phyloP scores from a whole-genome alignment of 1,140 invertebrate species.

The Drosophila novamexicana region DNA sequence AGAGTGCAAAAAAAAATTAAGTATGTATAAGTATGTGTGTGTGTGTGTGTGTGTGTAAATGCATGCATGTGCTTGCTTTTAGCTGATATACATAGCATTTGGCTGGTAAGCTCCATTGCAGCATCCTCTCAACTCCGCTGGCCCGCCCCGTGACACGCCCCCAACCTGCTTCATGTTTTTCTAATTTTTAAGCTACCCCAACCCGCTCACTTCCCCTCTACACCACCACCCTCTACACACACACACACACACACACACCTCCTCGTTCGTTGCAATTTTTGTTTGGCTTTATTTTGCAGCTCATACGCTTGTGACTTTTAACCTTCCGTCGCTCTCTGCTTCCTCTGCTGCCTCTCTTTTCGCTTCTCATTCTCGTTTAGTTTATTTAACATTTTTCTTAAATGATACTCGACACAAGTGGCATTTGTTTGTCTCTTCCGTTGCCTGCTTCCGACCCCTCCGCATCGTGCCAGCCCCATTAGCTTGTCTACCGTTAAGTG shows the following conservation, averaged over 20 bases:
- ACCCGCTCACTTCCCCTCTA: background rate
- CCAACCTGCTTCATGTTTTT: slow-evolving; percentile 34
- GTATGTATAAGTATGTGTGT: slow-evolving; percentile 48
- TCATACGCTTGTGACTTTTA: slow-evolving; percentile 76
- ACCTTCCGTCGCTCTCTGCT: slow-evolving; percentile 33
- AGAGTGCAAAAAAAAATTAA: slow-evolving; percentile 53
- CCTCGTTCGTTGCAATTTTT: slow-evolving; percentile 40
- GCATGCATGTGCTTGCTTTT: slow-evolving; percentile 20
- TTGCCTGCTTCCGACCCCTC: background rate
- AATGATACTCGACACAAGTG: slow-evolving; percentile 79
- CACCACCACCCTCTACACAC: slow-evolving; percentile 2
- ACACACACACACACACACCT: no score
- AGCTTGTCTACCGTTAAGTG: slow-evolving; percentile 54
- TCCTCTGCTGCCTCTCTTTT: slow-evolving; percentile 1
- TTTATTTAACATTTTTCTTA: slow-evolving; percentile 80
- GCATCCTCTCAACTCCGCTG: background rate
- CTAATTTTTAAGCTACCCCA: slow-evolving; percentile 27
- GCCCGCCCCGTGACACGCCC: background rate
- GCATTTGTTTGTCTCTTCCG: slow-evolving; percentile 57
- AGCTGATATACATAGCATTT: slow-evolving; percentile 50
- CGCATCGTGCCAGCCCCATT: slow-evolving; percentile 14
- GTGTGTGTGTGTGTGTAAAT: slow-evolving; percentile 1
- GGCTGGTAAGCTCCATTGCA: slow-evolving; percentile 50
- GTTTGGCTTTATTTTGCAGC: slow-evolving; percentile 57
- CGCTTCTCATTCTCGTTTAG: slow-evolving; percentile 52